phyloP scores from a whole-genome alignment of 1,140 invertebrate species.

The Euwallacea fornicatus region DNA sequence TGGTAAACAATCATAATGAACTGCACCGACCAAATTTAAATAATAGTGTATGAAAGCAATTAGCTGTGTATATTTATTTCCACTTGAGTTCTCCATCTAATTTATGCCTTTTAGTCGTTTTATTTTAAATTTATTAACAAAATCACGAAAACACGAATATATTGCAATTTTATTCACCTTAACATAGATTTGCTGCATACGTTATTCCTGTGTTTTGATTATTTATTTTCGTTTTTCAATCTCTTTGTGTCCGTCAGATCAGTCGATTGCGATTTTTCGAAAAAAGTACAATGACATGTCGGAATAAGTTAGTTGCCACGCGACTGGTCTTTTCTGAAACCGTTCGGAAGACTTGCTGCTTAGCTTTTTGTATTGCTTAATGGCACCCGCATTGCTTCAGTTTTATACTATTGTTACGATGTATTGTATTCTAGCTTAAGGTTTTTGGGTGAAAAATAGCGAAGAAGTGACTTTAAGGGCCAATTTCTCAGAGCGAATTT shows the following conservation, averaged over 20 bases:
- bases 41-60: slow-evolving; percentile 38
- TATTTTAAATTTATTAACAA: slow-evolving; percentile 40
- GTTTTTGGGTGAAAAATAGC: too few species aligned
- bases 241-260: slow-evolving; percentile 45
- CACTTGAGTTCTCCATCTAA: slow-evolving; percentile 14
- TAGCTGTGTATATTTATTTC: slow-evolving; percentile 46
- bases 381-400: slow-evolving; percentile 48
- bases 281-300: slow-evolving; percentile 37
- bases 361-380: slow-evolving; percentile 47
- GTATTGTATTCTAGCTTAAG: slow-evolving; percentile 28
- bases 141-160: slow-evolving; percentile 51
- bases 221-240: slow-evolving; percentile 38
- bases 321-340: slow-evolving; percentile 70
- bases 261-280: slow-evolving; percentile 42
- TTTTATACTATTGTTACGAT: not conserved
- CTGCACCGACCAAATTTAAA: slow-evolving; percentile 24
- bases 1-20: slow-evolving; percentile 9
- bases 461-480: too few species aligned
- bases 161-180: slow-evolving; percentile 52
- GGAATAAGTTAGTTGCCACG: slow-evolving; percentile 60
- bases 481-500: too few species aligned
- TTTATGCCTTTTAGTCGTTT: slow-evolving; percentile 50
- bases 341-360: slow-evolving; percentile 47
- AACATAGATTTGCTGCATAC: slow-evolving; percentile 54
- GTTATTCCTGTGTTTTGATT: slow-evolving; percentile 39